Percentiles rank a stretch among this genome's conserved stretches.
These are phyloP conservation scores for Apocheima hispidaria DNA, from an alignment of 2,888 invertebrate species.

Conservation along the genomic window DNA sequence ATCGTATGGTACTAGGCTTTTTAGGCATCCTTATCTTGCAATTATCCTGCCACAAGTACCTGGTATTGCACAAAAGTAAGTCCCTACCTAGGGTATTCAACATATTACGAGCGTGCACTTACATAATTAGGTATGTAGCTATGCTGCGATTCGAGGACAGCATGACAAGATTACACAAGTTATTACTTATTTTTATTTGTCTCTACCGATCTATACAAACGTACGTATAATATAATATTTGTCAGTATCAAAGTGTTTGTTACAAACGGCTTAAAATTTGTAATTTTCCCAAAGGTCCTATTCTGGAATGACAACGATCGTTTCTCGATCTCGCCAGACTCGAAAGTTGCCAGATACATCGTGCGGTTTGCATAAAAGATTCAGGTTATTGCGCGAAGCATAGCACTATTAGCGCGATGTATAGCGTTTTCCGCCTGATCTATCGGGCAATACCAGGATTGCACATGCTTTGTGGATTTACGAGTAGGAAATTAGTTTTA, in stretches of 20 bases:
- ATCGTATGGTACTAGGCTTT: no score
- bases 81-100: no score
- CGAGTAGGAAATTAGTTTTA: slow-evolving; percentile 17
- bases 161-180: no score
- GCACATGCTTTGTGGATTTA: slow-evolving; percentile 42
- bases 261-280: neutral
- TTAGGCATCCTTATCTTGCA: no score
- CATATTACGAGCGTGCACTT: no score
- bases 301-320: slow-evolving; percentile 28
- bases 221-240: no score
- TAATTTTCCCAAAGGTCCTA: slow-evolving; percentile 10
- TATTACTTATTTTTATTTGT: no score
- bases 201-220: no score
- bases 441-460: slow-evolving; percentile 77
- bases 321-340: slow-evolving; percentile 39
- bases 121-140: no score
- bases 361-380: slow-evolving; percentile 69
- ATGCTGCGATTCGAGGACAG: no score
- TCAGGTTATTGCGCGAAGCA: slow-evolving; percentile 71
- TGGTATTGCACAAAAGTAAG: no score
- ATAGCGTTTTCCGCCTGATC: slow-evolving; percentile 69
- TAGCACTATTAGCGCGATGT: slow-evolving; percentile 72
- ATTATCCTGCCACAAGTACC: no score
- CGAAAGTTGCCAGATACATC: slow-evolving; percentile 44
- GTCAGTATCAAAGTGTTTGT: neutral